Base-by-base conservation (phyloP, 2,888 invertebrate genomes). In the Dascillus cervinus region DNA sequence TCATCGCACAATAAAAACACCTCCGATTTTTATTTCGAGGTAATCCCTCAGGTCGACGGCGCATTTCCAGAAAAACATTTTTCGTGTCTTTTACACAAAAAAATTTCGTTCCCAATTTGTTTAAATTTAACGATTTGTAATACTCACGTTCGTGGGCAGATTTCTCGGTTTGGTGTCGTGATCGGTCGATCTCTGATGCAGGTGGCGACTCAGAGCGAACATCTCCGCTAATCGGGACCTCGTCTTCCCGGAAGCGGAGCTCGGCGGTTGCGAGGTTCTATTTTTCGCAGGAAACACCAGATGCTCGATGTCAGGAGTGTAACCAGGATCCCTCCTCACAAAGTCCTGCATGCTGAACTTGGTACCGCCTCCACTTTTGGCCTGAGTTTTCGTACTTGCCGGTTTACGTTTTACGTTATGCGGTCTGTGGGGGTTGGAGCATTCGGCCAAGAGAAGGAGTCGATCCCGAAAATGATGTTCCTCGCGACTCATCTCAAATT, bases 281-380 rank as follows among this genome's bases (percentile, higher is more conserved):
- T 69, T 67, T 37, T 67, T 60, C 32, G 64, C 62, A 11, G 70
- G 72, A 42, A 72, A 72, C 33, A 73, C 73, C 43, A 73, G 62
- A 49, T 73, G 73, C 48, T 72, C 73, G 51, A 73, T 72, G 53
- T 73, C 72, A 35, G 72, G 65, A 27, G 69, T 70, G 50, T 68
- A 70, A 40, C 72, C 69, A 13, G 72, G 72, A 60, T 65, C 64
- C 56, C 62, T 62, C 13, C 65, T 49, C 20, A 65, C 65, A 34
- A 64, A 64, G 43, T 65, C 65, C 50, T 65, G 61, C 37, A 62
- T 52, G 38, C 58, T 58, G 22, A 60, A 48, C 36, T 60, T 61
- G 19, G 55, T 48, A 13, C 46, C 37, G n/a, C n/a, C n/a, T n/a
- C n/a, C n/a, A 19, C 30, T 35, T 30, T 41, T 41, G 2, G 32